phyloP scores from a whole-genome alignment of 1,140 invertebrate species.

The Drosophila navojoa region DNA sequence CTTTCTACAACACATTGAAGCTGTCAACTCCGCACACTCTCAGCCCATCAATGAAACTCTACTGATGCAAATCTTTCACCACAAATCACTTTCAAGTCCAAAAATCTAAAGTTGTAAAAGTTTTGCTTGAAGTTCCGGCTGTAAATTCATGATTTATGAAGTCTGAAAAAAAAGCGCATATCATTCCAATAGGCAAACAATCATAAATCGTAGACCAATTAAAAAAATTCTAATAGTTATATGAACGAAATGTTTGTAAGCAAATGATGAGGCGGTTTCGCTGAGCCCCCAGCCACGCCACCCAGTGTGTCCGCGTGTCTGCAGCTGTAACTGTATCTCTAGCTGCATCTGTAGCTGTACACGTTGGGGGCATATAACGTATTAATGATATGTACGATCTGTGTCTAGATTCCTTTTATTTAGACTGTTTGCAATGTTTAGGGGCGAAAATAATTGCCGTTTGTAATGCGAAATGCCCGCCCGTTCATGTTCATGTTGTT shows the following conservation, averaged over 20 bases:
- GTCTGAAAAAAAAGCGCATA: neutral
- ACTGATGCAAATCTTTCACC: too few species aligned
- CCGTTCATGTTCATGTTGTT: slow-evolving; percentile 21
- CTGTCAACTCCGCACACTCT: too few species aligned
- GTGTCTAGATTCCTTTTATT: slow-evolving; percentile 35
- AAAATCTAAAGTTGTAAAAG: neutral
- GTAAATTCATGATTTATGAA: slow-evolving; percentile 3
- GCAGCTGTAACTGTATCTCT: slow-evolving; percentile 4
- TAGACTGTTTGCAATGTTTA: slow-evolving; percentile 15
- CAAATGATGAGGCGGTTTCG: slow-evolving; percentile 30
- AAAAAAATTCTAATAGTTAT: slow-evolving; percentile 6
- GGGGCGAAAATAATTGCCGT: slow-evolving; percentile 24
- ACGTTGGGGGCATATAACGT: neutral
- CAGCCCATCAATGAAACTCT: too few species aligned
- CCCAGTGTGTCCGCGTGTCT: too few species aligned
- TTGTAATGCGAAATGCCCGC: slow-evolving; percentile 11
- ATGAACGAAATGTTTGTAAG: slow-evolving; percentile 5
- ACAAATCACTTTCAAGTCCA: too few species aligned
- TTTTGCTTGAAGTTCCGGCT: slow-evolving; percentile 24
- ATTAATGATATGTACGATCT: slow-evolving; percentile 25
- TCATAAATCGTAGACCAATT: slow-evolving; percentile 23
- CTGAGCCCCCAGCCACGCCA: slow-evolving; percentile 4
- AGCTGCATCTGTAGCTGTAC: neutral
- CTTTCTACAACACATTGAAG: too few species aligned
- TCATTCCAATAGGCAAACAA: neutral